A percentile compares a stretch with the other conserved stretches of the same genome.
Conservation (phyloP, 2,888 invertebrate species). For the Euproctis similis region DNA sequence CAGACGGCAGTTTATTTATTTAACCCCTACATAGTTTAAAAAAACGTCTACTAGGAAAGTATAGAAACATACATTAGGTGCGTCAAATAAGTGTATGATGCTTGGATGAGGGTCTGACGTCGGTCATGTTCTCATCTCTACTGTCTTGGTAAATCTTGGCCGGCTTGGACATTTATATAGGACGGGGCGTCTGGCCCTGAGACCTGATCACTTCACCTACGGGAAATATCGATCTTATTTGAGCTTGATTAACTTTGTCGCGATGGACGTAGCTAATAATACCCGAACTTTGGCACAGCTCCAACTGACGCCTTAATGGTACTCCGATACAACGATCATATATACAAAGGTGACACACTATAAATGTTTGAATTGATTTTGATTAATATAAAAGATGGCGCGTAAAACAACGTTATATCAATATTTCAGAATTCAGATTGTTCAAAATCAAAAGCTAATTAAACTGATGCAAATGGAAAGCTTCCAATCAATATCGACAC, state of each 20-base stretch:
- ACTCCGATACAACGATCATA: constrained; percentile 69
- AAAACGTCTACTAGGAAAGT: too few relatives aligned
- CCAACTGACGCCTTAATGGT: constrained; percentile 71
- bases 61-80: too few relatives aligned
- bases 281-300: constrained; percentile 62
- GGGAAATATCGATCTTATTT: constrained; percentile 73
- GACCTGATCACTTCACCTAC: constrained; percentile 53
- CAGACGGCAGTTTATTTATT: too few relatives aligned
- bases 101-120: constrained; percentile 28
- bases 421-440: too few relatives aligned
- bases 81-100: constrained; percentile 9
- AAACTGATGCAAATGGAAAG: constrained; percentile 18
- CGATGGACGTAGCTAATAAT: constrained; percentile 69
- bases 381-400: background rate
- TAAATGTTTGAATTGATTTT: constrained; percentile 33
- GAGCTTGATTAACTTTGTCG: constrained; percentile 74
- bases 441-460: too few relatives aligned
- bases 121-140: constrained; percentile 30
- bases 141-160: constrained; percentile 38
- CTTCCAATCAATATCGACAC: too few relatives aligned
- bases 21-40: too few relatives aligned
- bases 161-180: constrained; percentile 34
- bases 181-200: constrained; percentile 42
- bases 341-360: constrained; percentile 62
- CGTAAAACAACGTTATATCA: too few relatives aligned